Evolutionary conservation across 1,140 invertebrate genomes (phyloP).

Genomic region (Leptinotarsa lineolata): DNA sequence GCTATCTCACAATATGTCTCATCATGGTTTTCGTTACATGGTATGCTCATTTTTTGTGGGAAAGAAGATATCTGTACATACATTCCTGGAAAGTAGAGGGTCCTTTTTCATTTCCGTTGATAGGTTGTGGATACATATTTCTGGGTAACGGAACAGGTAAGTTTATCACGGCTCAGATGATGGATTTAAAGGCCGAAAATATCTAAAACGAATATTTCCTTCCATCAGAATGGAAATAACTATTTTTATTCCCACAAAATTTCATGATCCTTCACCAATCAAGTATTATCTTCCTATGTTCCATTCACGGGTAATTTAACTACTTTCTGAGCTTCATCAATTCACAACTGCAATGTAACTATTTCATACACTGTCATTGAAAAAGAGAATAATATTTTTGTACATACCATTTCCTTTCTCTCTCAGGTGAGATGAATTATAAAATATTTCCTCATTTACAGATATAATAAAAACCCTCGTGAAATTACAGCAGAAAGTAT

Average conservation of each 20-base stretch:
- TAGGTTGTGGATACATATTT: background rate
- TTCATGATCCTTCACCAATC: no score
- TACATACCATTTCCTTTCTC: background rate
- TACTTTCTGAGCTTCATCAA: background rate
- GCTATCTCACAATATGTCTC: no score
- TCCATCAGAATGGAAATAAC: no score
- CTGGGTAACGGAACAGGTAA: background rate
- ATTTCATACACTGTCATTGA: background rate
- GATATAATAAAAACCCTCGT: slow-evolving; percentile 12
- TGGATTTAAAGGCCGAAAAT: no score
- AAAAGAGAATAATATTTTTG: background rate
- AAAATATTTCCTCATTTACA: slow-evolving; percentile 16
- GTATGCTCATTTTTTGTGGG: background rate
- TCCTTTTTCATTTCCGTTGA: background rate
- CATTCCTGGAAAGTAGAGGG: background rate
- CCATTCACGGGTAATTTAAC: no score
- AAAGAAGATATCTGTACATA: background rate
- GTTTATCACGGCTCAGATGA: no score
- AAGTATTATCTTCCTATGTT: no score
- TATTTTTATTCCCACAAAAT: no score
- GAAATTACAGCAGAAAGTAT: background rate
- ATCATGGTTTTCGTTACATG: background rate
- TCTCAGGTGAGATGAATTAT: no score
- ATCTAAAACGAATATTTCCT: no score
- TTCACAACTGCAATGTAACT: no score